phyloP scores from a whole-genome alignment of 2,113 vertebrate species.

The Trematomus loennbergii region DNA sequence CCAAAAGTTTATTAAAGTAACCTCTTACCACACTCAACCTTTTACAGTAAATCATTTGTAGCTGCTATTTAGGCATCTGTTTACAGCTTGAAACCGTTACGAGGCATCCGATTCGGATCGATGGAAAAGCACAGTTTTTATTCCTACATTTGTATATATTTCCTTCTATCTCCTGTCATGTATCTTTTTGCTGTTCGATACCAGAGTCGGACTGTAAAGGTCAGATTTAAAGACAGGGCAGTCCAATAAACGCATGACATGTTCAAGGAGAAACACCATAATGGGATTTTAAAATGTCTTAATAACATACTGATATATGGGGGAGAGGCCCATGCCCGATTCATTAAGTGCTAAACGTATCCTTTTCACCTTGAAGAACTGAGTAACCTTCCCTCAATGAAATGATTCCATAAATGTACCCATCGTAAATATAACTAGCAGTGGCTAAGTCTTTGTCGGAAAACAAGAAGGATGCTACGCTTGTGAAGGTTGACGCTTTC shows the following conservation, averaged over 20 bases:
- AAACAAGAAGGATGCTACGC: constrained; percentile 72
- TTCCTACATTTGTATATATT: constrained; percentile 52
- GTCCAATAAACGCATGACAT: constrained; percentile 87
- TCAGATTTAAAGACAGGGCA: constrained; percentile 88
- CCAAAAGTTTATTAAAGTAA: constrained; percentile 71
- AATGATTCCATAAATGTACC: constrained; percentile 88
- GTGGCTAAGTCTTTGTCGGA: constrained; percentile 76
- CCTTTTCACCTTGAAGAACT: constrained; percentile 88
- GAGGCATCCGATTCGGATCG: constrained; percentile 30
- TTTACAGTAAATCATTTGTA: constrained; percentile 67
- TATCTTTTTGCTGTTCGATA: constrained; percentile 73
- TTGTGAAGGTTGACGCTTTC: constrained; percentile 75
- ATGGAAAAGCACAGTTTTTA: constrained; percentile 48
- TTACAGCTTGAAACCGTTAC: constrained; percentile 59
- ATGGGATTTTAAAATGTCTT: constrained; percentile 90
- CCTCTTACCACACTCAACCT: constrained; percentile 53
- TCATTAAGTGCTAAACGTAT: constrained; percentile 89
- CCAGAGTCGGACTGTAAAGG: constrained; percentile 79
- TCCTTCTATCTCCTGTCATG: constrained; percentile 47
- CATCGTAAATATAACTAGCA: constrained; percentile 87
- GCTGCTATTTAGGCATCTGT: constrained; percentile 56
- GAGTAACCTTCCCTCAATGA: constrained; percentile 84
- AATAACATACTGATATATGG: constrained; percentile 90
- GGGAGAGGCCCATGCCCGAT: constrained; percentile 80
- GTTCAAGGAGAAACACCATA: constrained; percentile 90